Evolutionary conservation across 2,797 vertebrate genomes (phyloP).

Genomic region (Oceanodroma leucorhoa): DNA sequence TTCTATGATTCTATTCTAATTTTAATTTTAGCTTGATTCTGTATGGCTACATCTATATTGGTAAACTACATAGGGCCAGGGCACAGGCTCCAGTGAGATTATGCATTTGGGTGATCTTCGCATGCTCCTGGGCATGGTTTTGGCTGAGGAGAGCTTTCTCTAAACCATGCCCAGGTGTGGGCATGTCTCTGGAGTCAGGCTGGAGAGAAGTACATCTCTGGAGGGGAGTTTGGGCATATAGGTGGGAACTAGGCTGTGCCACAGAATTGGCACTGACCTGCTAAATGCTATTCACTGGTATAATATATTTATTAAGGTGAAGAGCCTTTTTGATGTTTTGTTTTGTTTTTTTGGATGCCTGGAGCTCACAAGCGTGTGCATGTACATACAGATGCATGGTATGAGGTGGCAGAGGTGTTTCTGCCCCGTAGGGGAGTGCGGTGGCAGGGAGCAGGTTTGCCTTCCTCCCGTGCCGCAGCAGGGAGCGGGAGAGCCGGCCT

Average conservation of each 20-base stretch:
- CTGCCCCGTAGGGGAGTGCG: rapidly evolving
- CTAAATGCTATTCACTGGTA: not conserved
- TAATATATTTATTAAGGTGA: not conserved
- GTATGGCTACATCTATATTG: not conserved
- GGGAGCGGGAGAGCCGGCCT: not conserved
- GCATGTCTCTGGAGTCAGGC: not conserved
- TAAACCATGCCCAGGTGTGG: not conserved
- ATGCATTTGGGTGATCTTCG: not conserved
- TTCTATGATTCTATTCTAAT: not conserved
- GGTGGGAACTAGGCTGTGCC: not conserved
- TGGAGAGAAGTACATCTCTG: not conserved
- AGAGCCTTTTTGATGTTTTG: not conserved
- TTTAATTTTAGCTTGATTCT: not conserved
- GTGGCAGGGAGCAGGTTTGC: not conserved
- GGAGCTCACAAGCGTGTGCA: rapidly evolving
- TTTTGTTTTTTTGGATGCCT: not conserved
- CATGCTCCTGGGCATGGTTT: not conserved
- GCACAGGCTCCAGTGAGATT: not conserved
- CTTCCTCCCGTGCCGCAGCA: not conserved
- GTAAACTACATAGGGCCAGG: not conserved
- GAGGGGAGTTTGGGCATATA: not conserved
- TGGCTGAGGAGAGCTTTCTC: not conserved
- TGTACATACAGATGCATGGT: not conserved
- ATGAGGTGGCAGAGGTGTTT: not conserved
- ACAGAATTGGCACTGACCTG: not conserved